Base-by-base conservation (phyloP, 1,140 invertebrate genomes). In the Conus betulinus region DNA sequence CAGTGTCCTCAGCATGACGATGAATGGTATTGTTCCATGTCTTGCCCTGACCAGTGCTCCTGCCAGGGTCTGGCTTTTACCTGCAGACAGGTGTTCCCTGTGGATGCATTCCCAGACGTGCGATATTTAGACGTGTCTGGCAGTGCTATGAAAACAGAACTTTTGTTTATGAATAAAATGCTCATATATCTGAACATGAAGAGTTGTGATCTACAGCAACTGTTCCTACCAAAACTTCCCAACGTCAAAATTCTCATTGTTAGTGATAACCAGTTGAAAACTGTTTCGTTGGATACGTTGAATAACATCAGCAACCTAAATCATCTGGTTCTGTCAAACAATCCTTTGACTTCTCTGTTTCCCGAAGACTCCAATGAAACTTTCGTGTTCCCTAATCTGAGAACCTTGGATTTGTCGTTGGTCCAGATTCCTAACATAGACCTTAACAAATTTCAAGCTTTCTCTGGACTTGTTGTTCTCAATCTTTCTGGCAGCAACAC, bases 31-130 rank as follows among this genome's bases (percentile, higher is more conserved):
- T 39, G 39, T n/a, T 23, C 15, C 17, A n/a, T 74, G 23, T 51
- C 71, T n/a, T 87, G 85, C 76, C 85, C 85, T 76, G 0, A 71
- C 39, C 5, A 15, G 17, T 87, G 85, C 17, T 13, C 63, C 39
- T 87, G 67, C 27, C n/a, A 52, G 53, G 17, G 81, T 39, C 39
- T 39, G 0, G 39, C 39, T 39, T 39, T 39, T 39, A 39, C 39
- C 39, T 39, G 39, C 3, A 39, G 39, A 39, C 39, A 39, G 39
- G 39, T 39, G 39, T 39, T 39, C 3, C 0, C 0, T 39, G 39
- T 39, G 39, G 39, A 39, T 0, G 39, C 39, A 39, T 39, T 39
- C 39, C 39, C 39, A 1, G 39, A 39, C 3, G 39, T 39, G 39
- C 39, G 39, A 39, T 39, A 39, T 39, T 39, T 39, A 39, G 39